Evolutionary conservation across 2,113 vertebrate genomes (phyloP).

Genomic region (Cariama cristata): DNA sequence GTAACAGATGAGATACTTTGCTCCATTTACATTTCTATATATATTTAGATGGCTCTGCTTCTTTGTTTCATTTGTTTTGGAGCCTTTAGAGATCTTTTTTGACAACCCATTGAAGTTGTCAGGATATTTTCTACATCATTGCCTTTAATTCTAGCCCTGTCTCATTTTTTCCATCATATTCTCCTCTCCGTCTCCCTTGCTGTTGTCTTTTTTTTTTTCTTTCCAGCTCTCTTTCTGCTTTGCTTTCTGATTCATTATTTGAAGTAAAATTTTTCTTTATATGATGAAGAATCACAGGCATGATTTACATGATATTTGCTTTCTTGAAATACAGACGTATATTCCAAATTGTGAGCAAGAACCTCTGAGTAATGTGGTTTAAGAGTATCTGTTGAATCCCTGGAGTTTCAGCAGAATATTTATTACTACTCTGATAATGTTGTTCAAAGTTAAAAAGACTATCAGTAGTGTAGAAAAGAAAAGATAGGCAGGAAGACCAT

Average conservation of each 20-base stretch:
- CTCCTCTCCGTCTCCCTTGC: neutral
- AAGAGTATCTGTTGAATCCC: neutral
- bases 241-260: constrained; percentile 2
- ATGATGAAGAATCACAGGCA: neutral
- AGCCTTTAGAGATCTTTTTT: neutral
- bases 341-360: neutral
- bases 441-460: neutral
- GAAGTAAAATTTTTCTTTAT: neutral
- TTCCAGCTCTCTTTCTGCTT: neutral
- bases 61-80: constrained; percentile 13
- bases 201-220: neutral
- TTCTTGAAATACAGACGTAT: neutral
- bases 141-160: constrained; percentile 35
- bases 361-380: neutral
- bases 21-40: neutral
- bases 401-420: neutral
- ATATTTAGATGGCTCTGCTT: neutral
- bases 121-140: constrained; percentile 51
- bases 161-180: constrained; percentile 1
- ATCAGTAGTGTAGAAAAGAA: neutral
- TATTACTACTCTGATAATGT: neutral
- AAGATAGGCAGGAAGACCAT: neutral
- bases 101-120: constrained; percentile 22
- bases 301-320: neutral
- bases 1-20: neutral